Percentiles rank a stretch among this genome's conserved stretches.
Conservation (phyloP, 2,797 vertebrate species). For the Sphenodon punctatus region DNA sequence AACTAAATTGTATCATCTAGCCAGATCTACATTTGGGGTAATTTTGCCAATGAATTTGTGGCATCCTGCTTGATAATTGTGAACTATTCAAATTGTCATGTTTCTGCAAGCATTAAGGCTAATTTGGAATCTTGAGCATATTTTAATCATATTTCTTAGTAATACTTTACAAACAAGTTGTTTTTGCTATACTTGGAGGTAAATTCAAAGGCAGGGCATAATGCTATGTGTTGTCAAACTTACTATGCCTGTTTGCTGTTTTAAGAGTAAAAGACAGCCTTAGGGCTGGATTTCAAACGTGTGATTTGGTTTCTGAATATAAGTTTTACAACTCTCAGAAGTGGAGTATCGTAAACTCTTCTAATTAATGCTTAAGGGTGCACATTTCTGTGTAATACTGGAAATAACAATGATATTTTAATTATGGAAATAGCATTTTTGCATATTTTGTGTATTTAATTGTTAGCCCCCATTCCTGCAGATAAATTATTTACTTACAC, state of each 20-base stretch:
- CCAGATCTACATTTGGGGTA: too few relatives aligned
- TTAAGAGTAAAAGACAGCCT: neutral
- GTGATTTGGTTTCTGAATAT: neutral
- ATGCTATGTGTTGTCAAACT: neutral
- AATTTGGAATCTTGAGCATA: neutral
- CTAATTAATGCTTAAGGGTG: rapidly evolving
- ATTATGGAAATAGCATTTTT: conserved; percentile 10
- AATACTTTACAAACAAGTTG: conserved; percentile 18
- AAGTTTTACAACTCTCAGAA: neutral
- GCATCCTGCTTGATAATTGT: too few relatives aligned
- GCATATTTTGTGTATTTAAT: too few relatives aligned
- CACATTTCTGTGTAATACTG: neutral
- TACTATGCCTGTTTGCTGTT: neutral
- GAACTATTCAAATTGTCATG: conserved; percentile 34
- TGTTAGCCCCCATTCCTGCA: too few relatives aligned
- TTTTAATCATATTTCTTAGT: conserved; percentile 2
- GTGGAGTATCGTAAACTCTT: conserved; percentile 2
- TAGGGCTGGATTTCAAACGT: neutral
- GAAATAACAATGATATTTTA: conserved; percentile 44
- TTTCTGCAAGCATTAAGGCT: conserved; percentile 46
- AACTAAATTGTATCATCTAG: too few relatives aligned
- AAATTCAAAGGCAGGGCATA: neutral
- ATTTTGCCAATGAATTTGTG: conserved; percentile 24
- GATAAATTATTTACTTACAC: too few relatives aligned
- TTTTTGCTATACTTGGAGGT: neutral